Percentiles rank a stretch among this genome's conserved stretches.
Evolutionary conservation across 1,140 invertebrate genomes (phyloP).

Genomic region (Scaptomyza pallida): DNA sequence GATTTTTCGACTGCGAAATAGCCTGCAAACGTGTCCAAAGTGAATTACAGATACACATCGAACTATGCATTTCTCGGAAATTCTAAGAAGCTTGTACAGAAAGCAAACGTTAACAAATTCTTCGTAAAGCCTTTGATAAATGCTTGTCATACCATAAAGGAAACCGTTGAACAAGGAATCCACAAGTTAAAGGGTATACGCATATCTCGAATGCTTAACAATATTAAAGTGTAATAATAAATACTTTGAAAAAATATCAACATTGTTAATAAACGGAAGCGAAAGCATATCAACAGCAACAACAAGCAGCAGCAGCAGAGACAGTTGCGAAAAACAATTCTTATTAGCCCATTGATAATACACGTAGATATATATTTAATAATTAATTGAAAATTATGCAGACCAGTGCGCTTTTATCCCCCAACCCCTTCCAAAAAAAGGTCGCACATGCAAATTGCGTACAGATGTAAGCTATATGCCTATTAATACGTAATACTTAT

Average conservation of each 20-base stretch:
- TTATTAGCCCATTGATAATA: constrained; percentile 64
- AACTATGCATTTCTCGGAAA: neutral
- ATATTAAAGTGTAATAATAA: constrained; percentile 28
- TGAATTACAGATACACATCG: neutral
- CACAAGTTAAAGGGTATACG: neutral
- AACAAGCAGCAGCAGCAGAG: constrained; percentile 3
- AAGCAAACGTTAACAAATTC: too few relatives aligned
- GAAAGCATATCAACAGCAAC: constrained; percentile 41
- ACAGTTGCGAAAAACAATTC: constrained; percentile 26
- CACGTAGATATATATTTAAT: constrained; percentile 54
- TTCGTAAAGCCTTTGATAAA: too few relatives aligned
- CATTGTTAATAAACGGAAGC: constrained; percentile 62
- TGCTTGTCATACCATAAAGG: too few relatives aligned
- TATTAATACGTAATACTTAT: constrained; percentile 23
- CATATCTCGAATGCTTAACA: constrained; percentile 16
- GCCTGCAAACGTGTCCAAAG: neutral
- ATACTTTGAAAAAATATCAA: constrained; percentile 16
- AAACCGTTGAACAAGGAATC: neutral
- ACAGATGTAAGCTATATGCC: constrained; percentile 26
- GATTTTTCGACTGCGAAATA: neutral
- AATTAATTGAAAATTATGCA: constrained; percentile 68
- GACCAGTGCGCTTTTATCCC: constrained; percentile 52
- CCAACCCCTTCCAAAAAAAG: too few relatives aligned
- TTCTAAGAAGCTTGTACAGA: too few relatives aligned
- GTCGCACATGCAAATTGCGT: constrained; percentile 29